These are phyloP conservation scores for Gopherus evgoodei DNA, from an alignment of 2,113 vertebrate species.

Conservation along the genomic window DNA sequence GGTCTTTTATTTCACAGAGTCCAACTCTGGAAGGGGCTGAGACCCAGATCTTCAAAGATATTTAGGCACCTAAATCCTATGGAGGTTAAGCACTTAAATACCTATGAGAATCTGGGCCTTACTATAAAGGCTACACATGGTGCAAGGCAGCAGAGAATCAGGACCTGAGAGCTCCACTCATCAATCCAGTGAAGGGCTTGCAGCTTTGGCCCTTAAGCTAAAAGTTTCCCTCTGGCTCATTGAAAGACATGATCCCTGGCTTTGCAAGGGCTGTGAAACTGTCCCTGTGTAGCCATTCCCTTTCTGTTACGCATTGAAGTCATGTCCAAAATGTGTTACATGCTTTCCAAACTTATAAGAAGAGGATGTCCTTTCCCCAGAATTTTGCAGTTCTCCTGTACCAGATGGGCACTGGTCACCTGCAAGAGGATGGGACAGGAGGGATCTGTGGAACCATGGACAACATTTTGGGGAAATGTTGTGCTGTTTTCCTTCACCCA, in stretches of 20 bases:
- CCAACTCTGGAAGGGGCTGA: background rate
- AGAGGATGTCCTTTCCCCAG: background rate
- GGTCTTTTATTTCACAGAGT: background rate
- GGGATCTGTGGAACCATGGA: background rate
- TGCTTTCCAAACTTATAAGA: background rate
- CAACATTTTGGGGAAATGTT: background rate
- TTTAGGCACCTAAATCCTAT: background rate
- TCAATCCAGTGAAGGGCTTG: background rate
- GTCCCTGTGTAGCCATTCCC: background rate
- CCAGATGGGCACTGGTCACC: background rate
- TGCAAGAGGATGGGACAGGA: background rate
- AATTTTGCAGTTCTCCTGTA: accelerated
- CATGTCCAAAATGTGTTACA: background rate
- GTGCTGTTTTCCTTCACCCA: background rate
- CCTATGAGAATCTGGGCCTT: background rate
- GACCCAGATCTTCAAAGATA: background rate
- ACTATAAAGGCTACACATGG: background rate
- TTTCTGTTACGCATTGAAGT: background rate
- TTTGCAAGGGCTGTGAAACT: background rate
- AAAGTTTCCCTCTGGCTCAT: background rate
- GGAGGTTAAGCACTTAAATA: background rate
- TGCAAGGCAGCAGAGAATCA: background rate
- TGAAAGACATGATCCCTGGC: background rate
- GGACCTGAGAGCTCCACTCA: background rate
- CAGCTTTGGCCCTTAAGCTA: background rate